These are phyloP conservation scores for Neodiprion virginianus DNA, from an alignment of 1,140 invertebrate genomes.

Conservation along the genomic window DNA sequence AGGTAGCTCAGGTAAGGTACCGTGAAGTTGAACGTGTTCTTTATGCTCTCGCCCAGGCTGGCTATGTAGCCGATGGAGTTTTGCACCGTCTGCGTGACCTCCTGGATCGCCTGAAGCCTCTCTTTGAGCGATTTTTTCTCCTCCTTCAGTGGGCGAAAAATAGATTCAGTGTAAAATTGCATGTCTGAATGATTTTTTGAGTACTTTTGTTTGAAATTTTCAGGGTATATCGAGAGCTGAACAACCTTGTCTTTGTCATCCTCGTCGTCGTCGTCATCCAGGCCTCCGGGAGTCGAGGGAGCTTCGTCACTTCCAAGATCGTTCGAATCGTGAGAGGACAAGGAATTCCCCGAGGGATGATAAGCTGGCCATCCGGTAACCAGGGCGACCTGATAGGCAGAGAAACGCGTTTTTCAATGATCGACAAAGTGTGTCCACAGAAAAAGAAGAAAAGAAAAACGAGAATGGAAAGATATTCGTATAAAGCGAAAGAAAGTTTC, in stretches of 20 bases:
- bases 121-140: constrained; percentile 96
- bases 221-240: constrained; percentile 19
- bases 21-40: constrained; percentile 97
- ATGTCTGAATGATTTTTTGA: background rate
- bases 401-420: too few species aligned
- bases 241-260: constrained; percentile 77
- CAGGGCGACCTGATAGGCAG: constrained; percentile 44
- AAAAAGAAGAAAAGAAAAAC: too few species aligned
- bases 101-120: constrained; percentile 91
- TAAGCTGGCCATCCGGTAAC: constrained; percentile 50
- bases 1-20: constrained; percentile 96
- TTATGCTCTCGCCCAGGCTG: constrained; percentile 88
- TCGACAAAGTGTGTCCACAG: too few species aligned
- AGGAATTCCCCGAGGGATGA: constrained; percentile 36
- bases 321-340: constrained; percentile 41
- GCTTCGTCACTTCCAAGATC: constrained; percentile 48
- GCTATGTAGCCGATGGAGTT: constrained; percentile 93
- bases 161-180: background rate
- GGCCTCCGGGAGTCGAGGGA: constrained; percentile 71
- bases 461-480: too few species aligned
- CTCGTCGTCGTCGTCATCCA: constrained; percentile 83
- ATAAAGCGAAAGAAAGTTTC: too few species aligned
- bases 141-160: constrained; percentile 68
- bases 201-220: background rate
- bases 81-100: constrained; percentile 93